Evolutionary conservation across 2,797 vertebrate genomes (phyloP), one percentile per base, ranked within the genome.

Genomic region (Peromyscus attwateri): DNA sequence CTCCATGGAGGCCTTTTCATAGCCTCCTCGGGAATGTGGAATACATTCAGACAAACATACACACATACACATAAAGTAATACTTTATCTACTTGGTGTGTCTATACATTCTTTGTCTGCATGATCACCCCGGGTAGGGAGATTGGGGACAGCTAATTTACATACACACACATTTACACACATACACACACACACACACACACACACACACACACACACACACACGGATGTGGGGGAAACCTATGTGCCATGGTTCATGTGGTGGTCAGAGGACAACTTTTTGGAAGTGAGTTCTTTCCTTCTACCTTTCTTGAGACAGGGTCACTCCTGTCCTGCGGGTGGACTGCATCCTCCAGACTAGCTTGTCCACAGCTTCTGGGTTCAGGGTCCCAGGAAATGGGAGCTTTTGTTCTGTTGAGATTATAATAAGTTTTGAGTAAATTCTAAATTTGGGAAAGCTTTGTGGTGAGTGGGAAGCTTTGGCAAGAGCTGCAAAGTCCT

Each of bases 371-470:
- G 52, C 34, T 57, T 57, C 79, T 19, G 21, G 57, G 43, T 60
- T 76, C 77, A 73, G 4, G 40, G 7, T 70, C 4, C 46, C 43
- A 31, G 52, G 29, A 52, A 77, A 31, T 55, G 40, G 16, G 46
- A 23, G 37, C 16, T 66, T 66, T 23, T 23, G 73, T 17, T 46
- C 27, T 87, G 17, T 46, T 77, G 60, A 88, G 70, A 83, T 70
- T 75, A 89, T 79, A 34, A 25, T 71, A 49, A 55, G 17, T 71
- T 81, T 81, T 80, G 73, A 34, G 57, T 85, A 27, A 73, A 81
- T 29, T 13, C 37, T 81, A 37, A 89, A 62, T 68, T 66, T 76
- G 77, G 43, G 84, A 29, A 85, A 87, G 71, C 31, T 88, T 55
- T 66, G 14, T 21, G 81, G 31, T 75, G 17, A 8, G 31, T 62